Evolutionary conservation across 2,113 vertebrate genomes (phyloP), one percentile per base, ranked within the genome.

Genomic region (Tricholaema leucomelas): DNA sequence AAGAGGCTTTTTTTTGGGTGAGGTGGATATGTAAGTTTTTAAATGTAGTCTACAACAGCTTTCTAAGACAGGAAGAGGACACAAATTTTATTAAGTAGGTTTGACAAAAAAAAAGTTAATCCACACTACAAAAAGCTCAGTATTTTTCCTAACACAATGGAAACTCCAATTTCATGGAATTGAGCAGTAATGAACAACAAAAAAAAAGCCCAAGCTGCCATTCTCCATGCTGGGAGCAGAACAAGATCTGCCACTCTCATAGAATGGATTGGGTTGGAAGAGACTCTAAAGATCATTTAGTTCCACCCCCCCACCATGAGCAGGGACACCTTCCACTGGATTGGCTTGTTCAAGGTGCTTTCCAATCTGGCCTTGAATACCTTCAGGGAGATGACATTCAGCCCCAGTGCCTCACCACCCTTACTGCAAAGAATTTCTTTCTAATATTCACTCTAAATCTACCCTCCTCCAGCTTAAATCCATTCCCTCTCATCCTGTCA

Each of bases 1-100:
- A 2, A 40, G 17, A 6, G 2, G 4, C 4, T 54, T 48, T 56
- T 56, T 12, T 18, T 2, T 2, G 8, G 2, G 5, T 10, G 2
- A 2, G 5, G 16, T 27, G 5, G 20, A 35, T 15, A 9, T 61
- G 6, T 4, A 58, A 15, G 8, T 19, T 76, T 65, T 81, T 19
- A 61, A 91, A 60, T 23, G 5, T 9, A 66, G 14, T 9, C 59
- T 10, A 2, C 33, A 66, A 55, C 6, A 38, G 19, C 70, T 30
- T 59, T 46, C 46, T 87, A 86, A 79, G 12, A 7, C 31, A 61
- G 15, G 8, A 73, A 67, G 7, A 0, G 1, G 70, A 30, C 12
- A 48, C 0, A 2, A 4, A 59, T 63, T 86, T 77, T n/a, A 28
- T 24, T 79, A 72, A 88, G 28, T 9, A 56, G 6, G 15, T 70